phyloP scores from a whole-genome alignment of 2,797 vertebrate species.

The Chelon labrosus region DNA sequence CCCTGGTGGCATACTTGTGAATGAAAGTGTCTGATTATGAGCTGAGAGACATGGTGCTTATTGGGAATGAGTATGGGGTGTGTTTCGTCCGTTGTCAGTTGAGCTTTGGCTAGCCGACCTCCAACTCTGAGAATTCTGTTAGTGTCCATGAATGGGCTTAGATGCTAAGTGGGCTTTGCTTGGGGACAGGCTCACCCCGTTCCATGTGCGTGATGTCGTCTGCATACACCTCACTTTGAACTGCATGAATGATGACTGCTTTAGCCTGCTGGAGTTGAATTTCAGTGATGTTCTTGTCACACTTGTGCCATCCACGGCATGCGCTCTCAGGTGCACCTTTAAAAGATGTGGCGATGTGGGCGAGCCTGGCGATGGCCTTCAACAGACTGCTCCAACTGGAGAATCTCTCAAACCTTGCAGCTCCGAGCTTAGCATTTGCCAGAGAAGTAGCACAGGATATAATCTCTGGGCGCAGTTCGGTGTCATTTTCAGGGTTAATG shows the following conservation, averaged over 20 bases:
- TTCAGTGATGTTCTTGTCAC: not conserved
- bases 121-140: conserved; percentile 3
- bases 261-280: not conserved
- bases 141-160: conserved; percentile 5
- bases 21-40: conserved; percentile 20
- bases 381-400: not conserved
- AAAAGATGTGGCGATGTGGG: not conserved
- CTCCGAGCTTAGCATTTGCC: too few relatives aligned
- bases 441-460: not conserved
- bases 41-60: conserved; percentile 1
- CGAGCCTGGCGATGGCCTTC: not conserved
- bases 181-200: not conserved
- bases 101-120: not conserved
- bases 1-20: too few relatives aligned
- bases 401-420: not conserved
- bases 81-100: not conserved
- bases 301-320: conserved; percentile 23
- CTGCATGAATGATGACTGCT: not conserved
- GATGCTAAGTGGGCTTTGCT: conserved; percentile 18
- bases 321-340: not conserved
- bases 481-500: not conserved
- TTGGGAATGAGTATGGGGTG: not conserved
- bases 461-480: not conserved
- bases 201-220: conserved; percentile 1
- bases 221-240: conserved; percentile 6